Percentiles rank a stretch among this genome's conserved stretches.
These are phyloP conservation scores for Sebastiscus tertius DNA, from an alignment of 2,797 vertebrate genomes.

Conservation along the genomic window DNA sequence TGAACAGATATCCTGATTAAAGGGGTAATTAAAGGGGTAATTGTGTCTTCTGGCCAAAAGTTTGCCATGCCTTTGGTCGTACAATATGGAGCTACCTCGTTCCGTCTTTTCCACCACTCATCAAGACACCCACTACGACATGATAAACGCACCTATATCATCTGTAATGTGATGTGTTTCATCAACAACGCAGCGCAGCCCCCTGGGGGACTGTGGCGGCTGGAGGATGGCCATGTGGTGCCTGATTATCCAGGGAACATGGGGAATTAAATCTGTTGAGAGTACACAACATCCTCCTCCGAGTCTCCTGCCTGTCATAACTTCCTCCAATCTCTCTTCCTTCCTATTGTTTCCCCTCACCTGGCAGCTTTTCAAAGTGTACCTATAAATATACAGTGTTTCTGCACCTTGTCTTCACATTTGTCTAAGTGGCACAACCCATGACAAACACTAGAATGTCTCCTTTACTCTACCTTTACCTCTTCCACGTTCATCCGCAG, in stretches of 20 bases:
- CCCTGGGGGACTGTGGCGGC: constrained; percentile 35
- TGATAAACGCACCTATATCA: constrained; percentile 48
- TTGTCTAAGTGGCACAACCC: constrained; percentile 59
- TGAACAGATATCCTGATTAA: background rate
- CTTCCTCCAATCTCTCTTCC: constrained; percentile 36
- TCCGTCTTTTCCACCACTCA: background rate
- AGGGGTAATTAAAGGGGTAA: constrained; percentile 13
- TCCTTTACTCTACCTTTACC: constrained; percentile 15
- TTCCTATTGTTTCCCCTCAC: constrained; percentile 37
- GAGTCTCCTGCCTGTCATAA: constrained; percentile 48
- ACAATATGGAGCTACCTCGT: background rate
- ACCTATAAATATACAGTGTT: constrained; percentile 71
- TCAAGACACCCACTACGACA: constrained; percentile 9
- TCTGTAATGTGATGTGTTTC: constrained; percentile 48
- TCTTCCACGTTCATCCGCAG: constrained; percentile 45
- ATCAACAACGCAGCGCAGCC: constrained; percentile 44
- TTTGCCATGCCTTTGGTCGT: background rate
- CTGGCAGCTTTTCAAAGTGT: constrained; percentile 66
- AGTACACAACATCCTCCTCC: constrained; percentile 52
- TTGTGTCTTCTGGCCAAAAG: constrained; percentile 3
- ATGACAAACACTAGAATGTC: constrained; percentile 26
- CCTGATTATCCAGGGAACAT: constrained; percentile 67
- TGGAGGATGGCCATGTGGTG: constrained; percentile 55
- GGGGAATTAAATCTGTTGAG: constrained; percentile 74
- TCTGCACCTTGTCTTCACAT: constrained; percentile 67